Conservation (phyloP, 2,113 vertebrate species). For the Melanerpes aurifrons region DNA sequence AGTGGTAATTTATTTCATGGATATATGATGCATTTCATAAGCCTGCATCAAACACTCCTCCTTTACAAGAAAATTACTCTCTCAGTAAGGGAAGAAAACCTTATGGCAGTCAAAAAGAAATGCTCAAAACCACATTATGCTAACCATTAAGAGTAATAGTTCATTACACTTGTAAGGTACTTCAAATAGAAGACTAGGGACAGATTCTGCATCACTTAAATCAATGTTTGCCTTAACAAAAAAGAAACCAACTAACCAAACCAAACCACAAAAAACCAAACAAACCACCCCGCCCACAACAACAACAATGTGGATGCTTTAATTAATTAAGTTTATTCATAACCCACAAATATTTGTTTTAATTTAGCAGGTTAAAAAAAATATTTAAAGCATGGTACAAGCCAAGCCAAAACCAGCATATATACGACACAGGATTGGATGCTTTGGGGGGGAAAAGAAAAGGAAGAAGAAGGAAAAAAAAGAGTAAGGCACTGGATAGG, state of each 20-base stretch:
- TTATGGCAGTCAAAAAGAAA: neutral
- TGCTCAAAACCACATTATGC: neutral
- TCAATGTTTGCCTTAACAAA: neutral
- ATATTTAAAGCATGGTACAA: neutral
- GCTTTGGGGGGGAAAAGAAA: neutral
- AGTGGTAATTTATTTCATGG: neutral
- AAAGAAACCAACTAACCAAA: neutral
- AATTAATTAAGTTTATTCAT: neutral
- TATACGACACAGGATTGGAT: neutral
- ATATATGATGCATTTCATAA: neutral
- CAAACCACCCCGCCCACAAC: too few relatives aligned
- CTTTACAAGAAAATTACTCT: neutral
- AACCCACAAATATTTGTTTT: neutral
- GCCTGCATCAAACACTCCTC: neutral
- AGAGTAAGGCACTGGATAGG: neutral
- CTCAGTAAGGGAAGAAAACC: conserved; percentile 3
- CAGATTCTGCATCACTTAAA: neutral
- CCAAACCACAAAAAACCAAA: neutral
- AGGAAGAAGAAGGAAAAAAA: neutral
- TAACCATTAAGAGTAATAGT: conserved; percentile 9
- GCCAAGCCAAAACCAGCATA: conserved; percentile 15
- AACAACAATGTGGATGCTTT: too few relatives aligned
- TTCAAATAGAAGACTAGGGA: conserved; percentile 6
- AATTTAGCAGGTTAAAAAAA: neutral
- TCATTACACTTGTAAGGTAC: conserved; percentile 3